These are phyloP conservation scores for Callimico goeldii DNA, from an alignment of 2,797 vertebrate species.

Conservation along the genomic window DNA sequence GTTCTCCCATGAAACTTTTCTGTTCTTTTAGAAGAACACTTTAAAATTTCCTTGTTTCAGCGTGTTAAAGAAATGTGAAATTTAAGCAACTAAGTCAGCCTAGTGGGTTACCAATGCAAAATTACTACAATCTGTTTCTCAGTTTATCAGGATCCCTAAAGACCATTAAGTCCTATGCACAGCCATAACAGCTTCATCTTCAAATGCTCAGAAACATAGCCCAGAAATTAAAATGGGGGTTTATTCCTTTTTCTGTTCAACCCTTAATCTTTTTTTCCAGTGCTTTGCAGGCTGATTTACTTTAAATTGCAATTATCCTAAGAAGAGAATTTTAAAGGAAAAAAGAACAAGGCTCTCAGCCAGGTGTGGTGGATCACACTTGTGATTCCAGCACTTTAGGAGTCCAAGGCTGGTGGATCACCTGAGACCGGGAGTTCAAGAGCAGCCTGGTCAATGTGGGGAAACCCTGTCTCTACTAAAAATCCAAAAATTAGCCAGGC, in stretches of 20 bases:
- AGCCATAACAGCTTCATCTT: conserved; percentile 7
- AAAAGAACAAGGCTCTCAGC: not conserved
- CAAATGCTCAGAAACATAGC: conserved; percentile 12
- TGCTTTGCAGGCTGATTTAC: conserved; percentile 40
- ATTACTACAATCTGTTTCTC: conserved; percentile 34
- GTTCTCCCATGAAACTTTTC: conserved; percentile 27
- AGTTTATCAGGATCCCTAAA: conserved; percentile 26
- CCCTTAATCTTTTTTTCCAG: conserved; percentile 33
- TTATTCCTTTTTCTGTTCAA: conserved; percentile 51
- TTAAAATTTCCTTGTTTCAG: conserved; percentile 15
- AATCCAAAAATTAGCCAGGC: not conserved
- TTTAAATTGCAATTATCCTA: conserved; percentile 54
- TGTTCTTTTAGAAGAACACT: conserved; percentile 43
- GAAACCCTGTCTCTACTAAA: not conserved
- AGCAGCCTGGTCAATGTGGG: not conserved
- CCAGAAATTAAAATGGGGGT: conserved; percentile 42
- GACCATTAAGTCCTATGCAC: not conserved
- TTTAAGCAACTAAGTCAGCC: conserved; percentile 41
- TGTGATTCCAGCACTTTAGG: too few relatives aligned
- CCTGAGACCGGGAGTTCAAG: not conserved
- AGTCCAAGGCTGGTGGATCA: not conserved
- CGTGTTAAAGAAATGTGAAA: conserved; percentile 42
- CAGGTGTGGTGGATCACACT: too few relatives aligned
- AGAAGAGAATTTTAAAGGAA: conserved; percentile 45
- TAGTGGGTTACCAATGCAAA: conserved; percentile 43